Conservation (phyloP, 1,140 invertebrate species). For the Eriocheir sinensis region DNA sequence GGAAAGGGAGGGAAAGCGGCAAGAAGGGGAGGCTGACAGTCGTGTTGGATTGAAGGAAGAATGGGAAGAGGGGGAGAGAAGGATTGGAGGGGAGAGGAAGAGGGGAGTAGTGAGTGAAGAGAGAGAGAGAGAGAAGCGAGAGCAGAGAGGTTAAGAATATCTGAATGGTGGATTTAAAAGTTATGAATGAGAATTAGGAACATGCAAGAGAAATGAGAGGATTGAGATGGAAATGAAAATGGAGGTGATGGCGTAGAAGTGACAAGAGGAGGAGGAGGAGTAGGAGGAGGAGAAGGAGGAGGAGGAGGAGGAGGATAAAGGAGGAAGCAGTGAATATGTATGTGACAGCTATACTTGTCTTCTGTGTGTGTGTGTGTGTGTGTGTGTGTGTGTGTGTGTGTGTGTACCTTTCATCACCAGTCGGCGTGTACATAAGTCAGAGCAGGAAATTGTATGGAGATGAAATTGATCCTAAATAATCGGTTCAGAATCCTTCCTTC, state of each 20-base stretch:
- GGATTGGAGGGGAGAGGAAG: not conserved
- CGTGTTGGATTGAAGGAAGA: not conserved
- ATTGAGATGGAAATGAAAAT: not conserved
- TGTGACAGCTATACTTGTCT: not conserved
- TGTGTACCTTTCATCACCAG: too few relatives aligned
- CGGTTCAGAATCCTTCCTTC: not conserved
- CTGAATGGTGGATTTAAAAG: too few relatives aligned
- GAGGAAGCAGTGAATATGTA: not conserved
- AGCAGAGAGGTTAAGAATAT: not conserved
- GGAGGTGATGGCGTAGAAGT: too few relatives aligned
- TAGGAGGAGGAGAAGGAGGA: conserved; percentile 31
- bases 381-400: not conserved
- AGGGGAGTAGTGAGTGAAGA: not conserved
- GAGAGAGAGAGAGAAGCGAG: conserved; percentile 31
- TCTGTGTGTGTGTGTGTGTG: not conserved
- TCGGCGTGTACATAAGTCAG: not conserved
- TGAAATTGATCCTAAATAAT: not conserved
- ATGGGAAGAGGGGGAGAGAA: not conserved
- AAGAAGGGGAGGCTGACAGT: not conserved
- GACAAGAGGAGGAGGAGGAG: conserved; percentile 44
- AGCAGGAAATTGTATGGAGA: not conserved
- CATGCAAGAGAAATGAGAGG: not conserved
- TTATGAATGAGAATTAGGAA: too few relatives aligned
- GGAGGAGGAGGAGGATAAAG: not conserved
- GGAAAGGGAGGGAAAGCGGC: not conserved